Percentiles rank a stretch among this genome's conserved stretches.
Evolutionary conservation across 2,888 invertebrate genomes (phyloP).

Genomic region (Himalopsyche anomala): DNA sequence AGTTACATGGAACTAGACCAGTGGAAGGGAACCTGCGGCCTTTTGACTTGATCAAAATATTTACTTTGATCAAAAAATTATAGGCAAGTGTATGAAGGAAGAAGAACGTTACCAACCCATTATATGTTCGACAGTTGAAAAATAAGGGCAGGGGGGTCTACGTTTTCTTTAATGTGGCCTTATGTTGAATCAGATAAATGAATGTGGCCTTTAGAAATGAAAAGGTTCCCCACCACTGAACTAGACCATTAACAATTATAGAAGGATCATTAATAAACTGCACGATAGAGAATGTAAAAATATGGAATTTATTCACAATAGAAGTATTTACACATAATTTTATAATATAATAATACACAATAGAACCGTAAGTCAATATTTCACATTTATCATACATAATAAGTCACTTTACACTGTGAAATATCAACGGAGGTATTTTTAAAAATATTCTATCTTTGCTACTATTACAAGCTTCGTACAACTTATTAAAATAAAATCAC

Average conservation of each 20-base stretch:
- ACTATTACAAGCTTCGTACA: neutral
- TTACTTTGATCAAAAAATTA: too few species aligned
- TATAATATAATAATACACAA: slow-evolving; percentile 31
- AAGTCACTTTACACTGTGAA: neutral
- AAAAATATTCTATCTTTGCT: neutral
- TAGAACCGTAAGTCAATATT: neutral
- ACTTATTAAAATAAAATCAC: slow-evolving; percentile 41
- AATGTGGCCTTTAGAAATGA: too few species aligned
- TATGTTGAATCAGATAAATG: too few species aligned
- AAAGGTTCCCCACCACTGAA: too few species aligned
- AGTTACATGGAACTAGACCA: too few species aligned
- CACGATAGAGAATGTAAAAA: slow-evolving; percentile 57
- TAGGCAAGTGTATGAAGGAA: too few species aligned
- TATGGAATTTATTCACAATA: slow-evolving; percentile 60
- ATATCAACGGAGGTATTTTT: neutral
- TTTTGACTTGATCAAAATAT: too few species aligned
- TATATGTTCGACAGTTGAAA: too few species aligned
- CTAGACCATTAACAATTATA: neutral
- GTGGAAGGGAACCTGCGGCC: too few species aligned
- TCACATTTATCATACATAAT: slow-evolving; percentile 13
- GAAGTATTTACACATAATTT: slow-evolving; percentile 28
- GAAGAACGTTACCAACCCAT: too few species aligned
- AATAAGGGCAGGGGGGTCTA: too few species aligned
- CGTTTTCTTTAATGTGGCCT: too few species aligned
- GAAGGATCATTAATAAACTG: slow-evolving; percentile 41